These are phyloP conservation scores for Paramacrobiotus metropolitanus DNA, from an alignment of 1,140 invertebrate species.

Conservation along the genomic window DNA sequence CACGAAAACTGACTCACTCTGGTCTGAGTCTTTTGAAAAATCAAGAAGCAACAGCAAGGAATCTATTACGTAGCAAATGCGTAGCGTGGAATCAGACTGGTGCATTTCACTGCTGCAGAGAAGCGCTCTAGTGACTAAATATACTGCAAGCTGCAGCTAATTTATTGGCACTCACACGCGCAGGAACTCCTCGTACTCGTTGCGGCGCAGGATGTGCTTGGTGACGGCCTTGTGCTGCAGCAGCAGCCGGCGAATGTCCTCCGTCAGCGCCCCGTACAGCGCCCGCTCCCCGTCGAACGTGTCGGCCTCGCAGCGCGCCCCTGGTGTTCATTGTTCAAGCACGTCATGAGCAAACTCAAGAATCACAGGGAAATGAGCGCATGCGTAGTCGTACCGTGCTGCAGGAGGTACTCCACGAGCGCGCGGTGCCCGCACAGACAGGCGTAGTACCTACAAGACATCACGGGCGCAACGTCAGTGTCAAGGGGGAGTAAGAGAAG, in stretches of 20 bases:
- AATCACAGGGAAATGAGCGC: neutral
- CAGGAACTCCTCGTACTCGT: conserved; percentile 30
- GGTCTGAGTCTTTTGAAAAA: neutral
- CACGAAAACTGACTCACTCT: neutral
- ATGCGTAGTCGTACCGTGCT: conserved; percentile 20
- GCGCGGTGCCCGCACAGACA: conserved; percentile 31
- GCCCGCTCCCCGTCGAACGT: conserved; percentile 35
- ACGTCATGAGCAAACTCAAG: conserved; percentile 5
- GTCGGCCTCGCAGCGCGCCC: conserved; percentile 31
- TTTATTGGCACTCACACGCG: conserved; percentile 24
- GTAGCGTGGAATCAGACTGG: neutral
- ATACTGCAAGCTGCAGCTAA: neutral
- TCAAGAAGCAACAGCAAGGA: neutral
- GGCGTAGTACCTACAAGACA: conserved; percentile 29
- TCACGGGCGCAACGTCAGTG: too few relatives aligned
- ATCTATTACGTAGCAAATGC: neutral
- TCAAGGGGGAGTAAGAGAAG: too few relatives aligned
- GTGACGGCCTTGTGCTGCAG: conserved; percentile 27
- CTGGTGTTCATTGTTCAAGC: too few relatives aligned
- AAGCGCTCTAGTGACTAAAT: neutral
- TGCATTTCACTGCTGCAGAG: neutral
- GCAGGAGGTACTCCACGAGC: conserved; percentile 28
- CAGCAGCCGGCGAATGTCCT: conserved; percentile 27
- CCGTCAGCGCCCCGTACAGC: conserved; percentile 31
- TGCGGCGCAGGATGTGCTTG: conserved; percentile 24